Evolutionary conservation across 2,113 vertebrate genomes (phyloP), one percentile per base, ranked within the genome.

Genomic region (Heterotilapia buettikoferi): DNA sequence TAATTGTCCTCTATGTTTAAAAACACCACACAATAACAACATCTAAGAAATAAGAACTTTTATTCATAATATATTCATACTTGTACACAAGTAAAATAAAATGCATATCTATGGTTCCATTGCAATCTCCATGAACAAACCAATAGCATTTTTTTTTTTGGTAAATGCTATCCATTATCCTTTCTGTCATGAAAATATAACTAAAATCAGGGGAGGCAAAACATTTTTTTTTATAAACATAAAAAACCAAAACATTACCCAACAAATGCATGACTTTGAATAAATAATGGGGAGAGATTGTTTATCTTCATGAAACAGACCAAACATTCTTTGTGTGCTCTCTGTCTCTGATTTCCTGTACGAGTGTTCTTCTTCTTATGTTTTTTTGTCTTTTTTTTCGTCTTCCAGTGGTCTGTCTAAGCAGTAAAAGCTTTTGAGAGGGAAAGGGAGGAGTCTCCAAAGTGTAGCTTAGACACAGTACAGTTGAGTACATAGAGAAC

Each of bases 71-170:
- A 97, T 97, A 96, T 97, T 97, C 95, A 96, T 98, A 97, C 97
- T 98, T 98, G 97, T 98, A 98, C 98, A 99, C 98, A 98, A 98
- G 97, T 98, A 99, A 99, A 99, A 99, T 99, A 98, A 98, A 99
- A 99, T 98, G 97, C 98, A 97, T 98, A 98, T 99, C 97, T 98
- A 97, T 98, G 96, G 92, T 96, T 97, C 97, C 97, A 97, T 97
- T 95, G 97, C 97, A 97, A 93, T 97, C 96, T 95, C 94, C 93
- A 96, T 96, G 92, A 97, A 97, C 96, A 96, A 96, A 92, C 88
- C 91, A 95, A 97, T 84, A 95, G 97, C 97, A 97, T 98, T 98
- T 93, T 89, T 97, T 98, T 93, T 90, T 97, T 97, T 95, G 96
- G 96, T 96, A 97, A 97, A 98, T 97, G 96, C 97, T 94, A 96